Evolutionary conservation across 2,797 vertebrate genomes (phyloP), one percentile per base, ranked within the genome.

Genomic region (Myotis myotis): DNA sequence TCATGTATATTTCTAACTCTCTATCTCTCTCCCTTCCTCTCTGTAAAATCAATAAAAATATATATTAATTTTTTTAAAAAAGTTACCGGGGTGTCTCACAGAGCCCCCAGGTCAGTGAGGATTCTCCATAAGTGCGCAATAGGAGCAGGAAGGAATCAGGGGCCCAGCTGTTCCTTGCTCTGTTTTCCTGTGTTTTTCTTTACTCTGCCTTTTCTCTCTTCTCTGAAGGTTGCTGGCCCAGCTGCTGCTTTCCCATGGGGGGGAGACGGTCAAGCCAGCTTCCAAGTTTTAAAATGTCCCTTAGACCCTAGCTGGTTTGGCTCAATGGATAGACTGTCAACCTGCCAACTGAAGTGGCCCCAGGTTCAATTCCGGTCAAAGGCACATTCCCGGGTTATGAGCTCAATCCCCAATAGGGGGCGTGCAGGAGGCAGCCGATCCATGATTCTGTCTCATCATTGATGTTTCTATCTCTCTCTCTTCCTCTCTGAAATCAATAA

Each of bases 71-170:
- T 85, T 89, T 84, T 90, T 83, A 79, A 86, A 79, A 79, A 86
- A 60, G 76, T 44, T 94, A 64, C 68, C 8, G 20, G 93, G n/a
- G 74, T 72, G 78, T 57, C 78, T 92, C 89, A 74, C 38, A 87
- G 71, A 82, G 87, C 55, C n/a, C 89, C 66, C 41, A 74, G 55
- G 83, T 15, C 80, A 62, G 68, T 41, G 57, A 28, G 36, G 20
- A 30, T 68, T 94, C 80, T 93, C 89, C 87, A 93, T 82, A 25
- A 93, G 47, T 25, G 47, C 22, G 28, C 76, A 36, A 68, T 55
- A 62, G 60, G 75, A 89, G 4, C 62, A 5, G 36, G 72, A 72
- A 85, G 74, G 19, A 13, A 49, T 30, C 22, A 16, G 51, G 75
- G 53, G 44, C 55, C 55, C 30, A 51, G 30, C 51, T 47, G 3